Evolutionary conservation across 2,113 vertebrate genomes (phyloP).

Genomic region (Mus spicilegus): DNA sequence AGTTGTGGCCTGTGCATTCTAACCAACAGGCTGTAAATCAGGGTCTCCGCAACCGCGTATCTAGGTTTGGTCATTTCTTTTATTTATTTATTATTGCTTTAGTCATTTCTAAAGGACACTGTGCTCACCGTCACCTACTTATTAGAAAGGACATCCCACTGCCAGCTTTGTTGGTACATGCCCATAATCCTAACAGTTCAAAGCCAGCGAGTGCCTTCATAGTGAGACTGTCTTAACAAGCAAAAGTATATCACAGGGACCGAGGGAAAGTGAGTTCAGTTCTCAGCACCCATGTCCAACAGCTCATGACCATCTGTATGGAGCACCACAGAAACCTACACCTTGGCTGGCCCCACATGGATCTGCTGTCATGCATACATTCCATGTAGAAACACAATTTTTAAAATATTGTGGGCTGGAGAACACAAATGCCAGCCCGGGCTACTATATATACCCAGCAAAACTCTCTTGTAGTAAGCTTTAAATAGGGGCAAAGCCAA

Average conservation of each 20-base stretch:
- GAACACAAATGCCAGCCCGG: too few species aligned
- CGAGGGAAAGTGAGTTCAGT: neutral
- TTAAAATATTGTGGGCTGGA: too few species aligned
- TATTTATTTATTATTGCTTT: neutral
- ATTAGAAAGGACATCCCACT: neutral
- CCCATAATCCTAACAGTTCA: neutral
- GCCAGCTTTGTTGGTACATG: neutral
- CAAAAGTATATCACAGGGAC: neutral
- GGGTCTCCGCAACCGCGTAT: neutral
- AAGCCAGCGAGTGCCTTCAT: neutral
- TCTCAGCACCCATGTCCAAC: neutral
- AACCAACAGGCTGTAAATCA: neutral
- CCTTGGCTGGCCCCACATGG: neutral
- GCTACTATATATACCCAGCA: too few species aligned
- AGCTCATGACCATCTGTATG: neutral
- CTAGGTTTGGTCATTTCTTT: neutral
- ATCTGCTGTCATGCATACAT: neutral
- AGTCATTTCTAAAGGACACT: neutral
- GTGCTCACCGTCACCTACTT: neutral
- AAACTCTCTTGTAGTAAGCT: too few species aligned
- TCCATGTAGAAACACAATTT: neutral
- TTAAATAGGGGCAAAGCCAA: too few species aligned
- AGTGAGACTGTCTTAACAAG: neutral
- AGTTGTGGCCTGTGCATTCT: neutral
- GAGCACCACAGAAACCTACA: neutral